Evolutionary conservation across 2,888 invertebrate genomes (phyloP).

Genomic region (Eupithecia tripunctaria): DNA sequence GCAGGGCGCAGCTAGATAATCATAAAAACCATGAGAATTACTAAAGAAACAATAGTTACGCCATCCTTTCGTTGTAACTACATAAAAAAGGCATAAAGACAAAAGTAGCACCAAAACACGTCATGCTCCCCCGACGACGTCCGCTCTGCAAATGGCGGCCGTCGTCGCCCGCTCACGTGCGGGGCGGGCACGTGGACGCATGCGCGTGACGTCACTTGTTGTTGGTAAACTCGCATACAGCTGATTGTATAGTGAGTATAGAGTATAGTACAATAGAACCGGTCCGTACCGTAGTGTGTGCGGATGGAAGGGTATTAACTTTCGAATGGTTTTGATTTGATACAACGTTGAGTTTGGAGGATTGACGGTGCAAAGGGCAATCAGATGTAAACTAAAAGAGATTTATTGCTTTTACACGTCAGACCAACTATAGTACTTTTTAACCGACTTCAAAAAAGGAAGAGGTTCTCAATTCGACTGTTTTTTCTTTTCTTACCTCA

Average conservation of each 20-base stretch:
- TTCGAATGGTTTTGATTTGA: slow-evolving; percentile 4
- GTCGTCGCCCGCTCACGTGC: slow-evolving; percentile 17
- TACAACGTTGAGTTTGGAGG: not conserved
- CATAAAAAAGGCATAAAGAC: not conserved
- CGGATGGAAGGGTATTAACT: not conserved
- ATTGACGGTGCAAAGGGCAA: not conserved
- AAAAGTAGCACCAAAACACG: slow-evolving; percentile 3
- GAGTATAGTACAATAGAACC: slow-evolving; percentile 17
- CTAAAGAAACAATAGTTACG: no score
- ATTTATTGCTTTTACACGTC: no score
- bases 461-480: no score
- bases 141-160: not conserved
- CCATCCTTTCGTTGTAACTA: not conserved
- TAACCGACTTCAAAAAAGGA: no score
- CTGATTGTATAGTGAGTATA: slow-evolving; percentile 29
- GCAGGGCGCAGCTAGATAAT: not conserved
- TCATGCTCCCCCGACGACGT: not conserved
- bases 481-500: no score
- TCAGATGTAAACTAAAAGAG: not conserved
- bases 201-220: slow-evolving; percentile 46
- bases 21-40: not conserved
- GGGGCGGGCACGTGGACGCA: slow-evolving; percentile 28
- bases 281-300: not conserved
- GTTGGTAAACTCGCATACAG: slow-evolving; percentile 45
- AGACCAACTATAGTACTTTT: no score